These are phyloP conservation scores for Danio tinwini DNA, from an alignment of 2,797 vertebrate genomes.

Conservation along the genomic window DNA sequence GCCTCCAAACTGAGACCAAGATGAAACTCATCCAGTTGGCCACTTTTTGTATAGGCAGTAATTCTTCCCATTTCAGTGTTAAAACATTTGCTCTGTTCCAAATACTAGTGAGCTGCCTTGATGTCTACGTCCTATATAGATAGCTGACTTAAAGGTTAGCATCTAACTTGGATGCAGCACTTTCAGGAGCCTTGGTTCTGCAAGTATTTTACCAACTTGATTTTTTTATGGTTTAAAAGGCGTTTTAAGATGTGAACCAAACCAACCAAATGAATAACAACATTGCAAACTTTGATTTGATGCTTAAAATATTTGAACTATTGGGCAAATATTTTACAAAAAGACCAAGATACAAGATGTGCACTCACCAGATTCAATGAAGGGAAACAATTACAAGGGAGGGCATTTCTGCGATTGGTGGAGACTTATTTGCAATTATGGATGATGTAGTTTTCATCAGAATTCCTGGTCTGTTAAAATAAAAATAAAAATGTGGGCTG, in stretches of 20 bases:
- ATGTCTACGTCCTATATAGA: conserved; percentile 16
- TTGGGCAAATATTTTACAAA: no score
- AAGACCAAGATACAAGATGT: neutral
- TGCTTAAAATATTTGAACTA: neutral
- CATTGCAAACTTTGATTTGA: no score
- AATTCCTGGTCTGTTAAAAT: neutral
- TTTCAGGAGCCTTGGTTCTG: neutral
- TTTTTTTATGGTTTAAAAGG: neutral
- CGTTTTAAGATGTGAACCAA: neutral
- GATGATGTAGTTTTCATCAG: neutral
- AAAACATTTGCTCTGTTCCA: conserved; percentile 8
- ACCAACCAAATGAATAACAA: neutral
- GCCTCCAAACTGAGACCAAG: conserved; percentile 8
- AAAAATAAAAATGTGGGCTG: neutral
- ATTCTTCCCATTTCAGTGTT: neutral
- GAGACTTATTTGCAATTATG: neutral
- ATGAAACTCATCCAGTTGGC: neutral
- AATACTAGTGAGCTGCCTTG: conserved; percentile 23
- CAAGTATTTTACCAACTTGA: neutral
- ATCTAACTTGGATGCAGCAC: neutral
- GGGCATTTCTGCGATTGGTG: neutral
- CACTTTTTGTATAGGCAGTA: conserved; percentile 8
- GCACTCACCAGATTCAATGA: no score
- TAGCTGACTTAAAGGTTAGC: conserved; percentile 3
- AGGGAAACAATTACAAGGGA: neutral